phyloP scores from a whole-genome alignment of 1,140 invertebrate species.

The Ptiloglossa arizonensis region DNA sequence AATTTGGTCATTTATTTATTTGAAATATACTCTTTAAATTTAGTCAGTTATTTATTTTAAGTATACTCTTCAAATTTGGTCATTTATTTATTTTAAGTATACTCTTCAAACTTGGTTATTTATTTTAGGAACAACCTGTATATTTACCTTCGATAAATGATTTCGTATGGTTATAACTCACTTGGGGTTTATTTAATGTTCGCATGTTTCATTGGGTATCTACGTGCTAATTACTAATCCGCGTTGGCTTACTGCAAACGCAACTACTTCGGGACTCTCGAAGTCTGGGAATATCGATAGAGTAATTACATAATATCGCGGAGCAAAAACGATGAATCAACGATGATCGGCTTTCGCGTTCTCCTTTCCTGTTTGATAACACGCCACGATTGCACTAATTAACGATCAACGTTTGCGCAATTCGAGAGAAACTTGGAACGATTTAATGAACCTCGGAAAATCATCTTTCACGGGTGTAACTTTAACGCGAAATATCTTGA shows the following conservation, averaged over 20 bases:
- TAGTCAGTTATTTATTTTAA: too few relatives aligned
- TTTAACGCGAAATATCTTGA: neutral
- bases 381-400: neutral
- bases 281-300: neutral
- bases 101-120: too few relatives aligned
- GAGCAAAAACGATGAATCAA: neutral
- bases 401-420: neutral
- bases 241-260: neutral
- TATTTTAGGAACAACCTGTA: too few relatives aligned
- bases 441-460: neutral
- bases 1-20: too few relatives aligned
- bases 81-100: too few relatives aligned
- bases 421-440: neutral
- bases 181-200: neutral
- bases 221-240: neutral
- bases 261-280: neutral
- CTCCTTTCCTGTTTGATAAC: neutral
- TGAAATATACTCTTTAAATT: too few relatives aligned
- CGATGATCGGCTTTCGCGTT: constrained; percentile 9
- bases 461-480: neutral
- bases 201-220: neutral
- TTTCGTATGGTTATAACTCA: neutral
- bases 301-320: neutral
- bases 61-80: too few relatives aligned
- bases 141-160: too few relatives aligned